Evolutionary conservation across 1,140 invertebrate genomes (phyloP), one percentile per base, ranked within the genome.

Genomic region (Cyphomyrmex costatus): DNA sequence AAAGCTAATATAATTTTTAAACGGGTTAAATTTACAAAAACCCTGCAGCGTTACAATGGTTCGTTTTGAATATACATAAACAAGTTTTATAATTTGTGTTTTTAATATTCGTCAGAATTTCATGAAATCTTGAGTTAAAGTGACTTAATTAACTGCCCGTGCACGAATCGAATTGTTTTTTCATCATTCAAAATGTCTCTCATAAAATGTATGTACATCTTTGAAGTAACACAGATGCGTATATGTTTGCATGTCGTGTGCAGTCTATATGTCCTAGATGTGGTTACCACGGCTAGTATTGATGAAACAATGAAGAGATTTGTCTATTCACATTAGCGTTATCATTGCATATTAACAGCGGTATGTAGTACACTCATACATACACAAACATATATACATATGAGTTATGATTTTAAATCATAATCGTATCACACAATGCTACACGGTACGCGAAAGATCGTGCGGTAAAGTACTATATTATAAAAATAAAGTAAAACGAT

Each of bases 221-320:
- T 30, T 30, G 21, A n/a, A n/a, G 19, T 85, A 78, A 49, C 36
- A 30, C 33, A 14, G 12, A 74, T 33, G 19, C 24, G 58, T 63
- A 61, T 66, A 51, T 56, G 49, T 10, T 33, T 8, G 46, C 71
- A 71, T 58, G 61, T 49, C 10, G 61, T 60, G 33, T 77, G 71
- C 86, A 82, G 51, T 83, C 24, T 79, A 10, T 58, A 68, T 46
- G 42, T 85, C 51, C 85, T 74, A 84, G 76, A 90, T 86, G 77
- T 60, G 89, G 89, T 90, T 82, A 90, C 89, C 53, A 90, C 51
- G 85, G 82, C 53, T 66, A 73, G 65, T 90, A 90, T 90, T 53
- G 89, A 91, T 70, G 90, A 90, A 90, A 91, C 90, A 89, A 83
- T 42, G 27, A 16, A 21, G 27, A 83, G 27, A 83, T 83, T 83